Base-by-base conservation (phyloP, 2,888 invertebrate species). In the Clitarchus hookeri region DNA sequence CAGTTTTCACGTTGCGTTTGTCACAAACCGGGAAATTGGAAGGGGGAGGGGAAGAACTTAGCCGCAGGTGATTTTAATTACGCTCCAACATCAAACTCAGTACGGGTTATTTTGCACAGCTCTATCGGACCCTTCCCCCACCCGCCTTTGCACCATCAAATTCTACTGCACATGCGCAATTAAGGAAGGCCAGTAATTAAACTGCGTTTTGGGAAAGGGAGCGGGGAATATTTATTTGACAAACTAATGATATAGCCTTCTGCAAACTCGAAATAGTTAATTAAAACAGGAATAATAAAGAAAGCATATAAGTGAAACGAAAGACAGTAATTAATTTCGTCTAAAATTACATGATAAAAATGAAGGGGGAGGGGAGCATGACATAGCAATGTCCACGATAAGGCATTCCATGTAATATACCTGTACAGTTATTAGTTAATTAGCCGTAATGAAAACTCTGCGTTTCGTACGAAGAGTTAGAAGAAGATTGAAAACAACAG, bases 61-160 rank as follows among this genome's bases (percentile, higher is more conserved):
- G 82, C 82, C 82, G 27, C 82, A 44, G 82, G 82, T 82, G 36
- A 44, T 82, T 82, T 82, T 82, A 82, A 82, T 82, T 82, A 82
- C 44, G 0, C 65, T 16, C 65, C 65, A 65, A 65, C 65, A 65
- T 65, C 65, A 65, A 65, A 65, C 65, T n/a, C 48, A 48, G 48
- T 13, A 48, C 48, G 48, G 48, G 48, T 48, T 48, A 48, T 48
- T 48, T 8, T 48, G 48, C 16, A 48, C 48, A 48, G 16, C 11
- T 16, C 48, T 78, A 13, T 8, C 9, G 3, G 11, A 11, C 78
- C n/a, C 26, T 78, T 11, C 78, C n/a, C 26, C 26, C 78, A 11
- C 26, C 8, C 26, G 78, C n/a, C n/a, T 65, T 65, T 19, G 3
- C n/a, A 23, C 77, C 77, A 2, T n/a, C 19, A 82, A 36, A n/a